Evolutionary conservation across 2,888 invertebrate genomes (phyloP).

Genomic region (Euphydryas editha): DNA sequence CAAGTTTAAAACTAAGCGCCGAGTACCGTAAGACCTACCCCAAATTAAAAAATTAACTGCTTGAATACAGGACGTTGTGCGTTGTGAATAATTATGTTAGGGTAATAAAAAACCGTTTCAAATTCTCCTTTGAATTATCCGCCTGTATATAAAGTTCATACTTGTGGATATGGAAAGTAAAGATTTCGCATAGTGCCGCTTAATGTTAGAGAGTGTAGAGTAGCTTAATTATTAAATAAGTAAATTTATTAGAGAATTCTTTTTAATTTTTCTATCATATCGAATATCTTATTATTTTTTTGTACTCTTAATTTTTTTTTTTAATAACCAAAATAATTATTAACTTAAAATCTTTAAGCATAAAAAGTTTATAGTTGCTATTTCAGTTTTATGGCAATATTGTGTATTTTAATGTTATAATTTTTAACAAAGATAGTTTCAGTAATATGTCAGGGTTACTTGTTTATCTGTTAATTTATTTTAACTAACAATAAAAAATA

Average conservation of each 20-base stretch:
- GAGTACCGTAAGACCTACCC: conserved; percentile 35
- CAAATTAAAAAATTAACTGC: conserved; percentile 36
- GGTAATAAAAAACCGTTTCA: conserved; percentile 30
- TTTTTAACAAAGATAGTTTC: too few species aligned
- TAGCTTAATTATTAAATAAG: too few species aligned
- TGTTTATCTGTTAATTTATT: too few species aligned
- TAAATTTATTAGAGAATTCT: conserved; percentile 6
- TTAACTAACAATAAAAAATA: too few species aligned
- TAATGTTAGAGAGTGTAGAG: conserved; percentile 18
- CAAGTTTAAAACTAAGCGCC: conserved; percentile 36
- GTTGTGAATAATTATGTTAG: conserved; percentile 42
- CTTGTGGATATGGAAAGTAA: conserved; percentile 24
- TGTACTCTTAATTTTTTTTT: too few species aligned
- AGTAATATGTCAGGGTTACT: too few species aligned
- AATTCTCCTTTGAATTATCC: conserved; percentile 33
- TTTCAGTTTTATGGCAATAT: too few species aligned
- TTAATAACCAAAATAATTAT: too few species aligned
- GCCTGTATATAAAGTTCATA: conserved; percentile 24
- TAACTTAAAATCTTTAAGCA: too few species aligned
- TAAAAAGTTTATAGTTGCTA: too few species aligned
- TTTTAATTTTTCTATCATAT: neutral
- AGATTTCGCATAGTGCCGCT: conserved; percentile 23
- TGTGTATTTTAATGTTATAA: too few species aligned
- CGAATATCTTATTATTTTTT: too few species aligned
- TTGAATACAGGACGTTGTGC: conserved; percentile 43